phyloP scores from a whole-genome alignment of 2,113 vertebrate genomes.

The Sebastes schlegelii region DNA sequence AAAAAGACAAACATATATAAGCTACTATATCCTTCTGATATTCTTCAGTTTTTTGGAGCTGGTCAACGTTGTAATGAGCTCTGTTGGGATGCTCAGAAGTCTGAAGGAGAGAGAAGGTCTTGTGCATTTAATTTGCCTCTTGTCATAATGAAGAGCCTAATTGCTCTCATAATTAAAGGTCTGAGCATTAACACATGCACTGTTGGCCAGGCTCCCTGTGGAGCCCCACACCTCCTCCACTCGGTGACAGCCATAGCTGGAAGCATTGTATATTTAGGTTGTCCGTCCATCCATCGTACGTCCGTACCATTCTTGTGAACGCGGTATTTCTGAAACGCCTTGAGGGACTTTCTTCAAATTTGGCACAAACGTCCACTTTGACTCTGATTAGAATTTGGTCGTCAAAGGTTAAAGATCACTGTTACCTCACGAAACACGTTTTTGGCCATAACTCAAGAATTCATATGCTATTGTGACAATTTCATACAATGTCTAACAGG shows the following conservation, averaged over 20 bases:
- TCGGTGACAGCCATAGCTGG: not conserved
- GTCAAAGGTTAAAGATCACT: too few relatives aligned
- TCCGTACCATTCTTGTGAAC: too few relatives aligned
- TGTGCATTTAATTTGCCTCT: slow-evolving; percentile 44
- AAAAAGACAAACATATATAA: not conserved
- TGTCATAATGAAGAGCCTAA: slow-evolving; percentile 41
- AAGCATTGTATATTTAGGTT: too few relatives aligned
- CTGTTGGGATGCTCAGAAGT: not conserved
- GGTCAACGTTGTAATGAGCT: slow-evolving; percentile 36
- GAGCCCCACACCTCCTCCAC: not conserved
- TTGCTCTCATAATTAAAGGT: slow-evolving; percentile 56
- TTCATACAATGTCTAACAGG: too few relatives aligned
- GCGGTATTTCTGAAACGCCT: too few relatives aligned
- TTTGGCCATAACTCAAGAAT: too few relatives aligned
- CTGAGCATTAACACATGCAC: slow-evolving; percentile 42
- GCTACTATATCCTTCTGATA: not conserved
- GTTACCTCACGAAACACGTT: too few relatives aligned
- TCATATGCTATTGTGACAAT: too few relatives aligned
- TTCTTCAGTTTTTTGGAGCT: not conserved
- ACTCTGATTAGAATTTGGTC: too few relatives aligned
- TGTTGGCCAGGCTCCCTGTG: slow-evolving; percentile 5
- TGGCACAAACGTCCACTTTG: too few relatives aligned
- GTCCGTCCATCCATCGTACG: too few relatives aligned
- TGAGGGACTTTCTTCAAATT: too few relatives aligned
- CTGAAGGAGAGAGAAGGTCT: slow-evolving; percentile 32